Conservation (phyloP, 2,113 vertebrate genomes). For the Trogon surrucura region DNA sequence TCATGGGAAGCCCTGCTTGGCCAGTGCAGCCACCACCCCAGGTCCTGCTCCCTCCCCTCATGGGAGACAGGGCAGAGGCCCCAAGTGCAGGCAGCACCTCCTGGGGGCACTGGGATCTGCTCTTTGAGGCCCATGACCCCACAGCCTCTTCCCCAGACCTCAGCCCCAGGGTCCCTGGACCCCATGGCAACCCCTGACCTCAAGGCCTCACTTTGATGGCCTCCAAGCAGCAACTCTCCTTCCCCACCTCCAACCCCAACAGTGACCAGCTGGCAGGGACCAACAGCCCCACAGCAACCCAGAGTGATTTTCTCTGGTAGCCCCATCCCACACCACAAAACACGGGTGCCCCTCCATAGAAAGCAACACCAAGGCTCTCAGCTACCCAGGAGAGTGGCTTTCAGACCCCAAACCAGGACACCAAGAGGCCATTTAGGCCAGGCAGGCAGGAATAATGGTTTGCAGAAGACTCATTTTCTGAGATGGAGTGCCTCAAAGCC, state of each 20-base stretch:
- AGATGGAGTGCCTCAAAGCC: neutral
- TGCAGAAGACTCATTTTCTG: neutral
- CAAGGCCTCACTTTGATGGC: neutral
- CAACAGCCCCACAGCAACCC: neutral
- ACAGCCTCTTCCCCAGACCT: neutral
- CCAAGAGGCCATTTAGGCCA: neutral
- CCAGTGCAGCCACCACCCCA: accelerated
- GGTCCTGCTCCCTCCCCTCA: neutral
- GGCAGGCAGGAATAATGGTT: neutral
- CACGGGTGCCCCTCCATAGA: neutral
- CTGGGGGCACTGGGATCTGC: accelerated
- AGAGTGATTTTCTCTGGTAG: neutral
- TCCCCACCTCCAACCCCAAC: accelerated
- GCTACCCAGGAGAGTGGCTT: neutral
- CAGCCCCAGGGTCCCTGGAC: too few species aligned
- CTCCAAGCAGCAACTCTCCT: neutral
- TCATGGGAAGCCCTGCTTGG: neutral
- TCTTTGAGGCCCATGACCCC: neutral
- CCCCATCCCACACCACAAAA: too few species aligned
- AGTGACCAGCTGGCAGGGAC: neutral
- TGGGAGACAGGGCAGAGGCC: neutral
- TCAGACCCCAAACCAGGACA: neutral
- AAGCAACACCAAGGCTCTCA: neutral
- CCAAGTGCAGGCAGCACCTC: neutral
- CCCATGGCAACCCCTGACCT: accelerated